A percentile compares a stretch with the other conserved stretches of the same genome.
These are phyloP conservation scores for Geococcyx californianus DNA, from an alignment of 2,113 vertebrate species.

Conservation along the genomic window DNA sequence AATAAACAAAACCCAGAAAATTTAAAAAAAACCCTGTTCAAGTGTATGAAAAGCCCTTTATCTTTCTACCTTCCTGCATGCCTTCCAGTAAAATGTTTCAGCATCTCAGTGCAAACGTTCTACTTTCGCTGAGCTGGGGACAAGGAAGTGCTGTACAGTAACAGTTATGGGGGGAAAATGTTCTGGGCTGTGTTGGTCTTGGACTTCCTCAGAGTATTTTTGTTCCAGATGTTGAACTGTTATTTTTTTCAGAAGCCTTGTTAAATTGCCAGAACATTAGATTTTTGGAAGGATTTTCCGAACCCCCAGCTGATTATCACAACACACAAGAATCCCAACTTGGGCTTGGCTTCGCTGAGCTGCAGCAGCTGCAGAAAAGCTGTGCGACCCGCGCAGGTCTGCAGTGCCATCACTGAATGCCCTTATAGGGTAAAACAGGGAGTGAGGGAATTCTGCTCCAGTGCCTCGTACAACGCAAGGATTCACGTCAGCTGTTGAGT, in stretches of 20 bases:
- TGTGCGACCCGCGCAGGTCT: constrained; percentile 63
- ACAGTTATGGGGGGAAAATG: constrained; percentile 59
- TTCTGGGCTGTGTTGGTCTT: constrained; percentile 73
- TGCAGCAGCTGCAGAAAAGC: constrained; percentile 77
- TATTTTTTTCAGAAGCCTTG: constrained; percentile 78
- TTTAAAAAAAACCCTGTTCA: not conserved
- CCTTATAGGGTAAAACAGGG: constrained; percentile 75
- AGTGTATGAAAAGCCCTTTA: constrained; percentile 58
- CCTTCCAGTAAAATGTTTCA: constrained; percentile 45
- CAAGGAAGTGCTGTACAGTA: constrained; percentile 66
- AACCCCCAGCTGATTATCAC: constrained; percentile 80
- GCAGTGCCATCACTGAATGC: constrained; percentile 2
- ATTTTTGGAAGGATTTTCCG: constrained; percentile 75
- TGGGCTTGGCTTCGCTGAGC: constrained; percentile 52
- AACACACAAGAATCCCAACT: constrained; percentile 76
- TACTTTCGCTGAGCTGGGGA: constrained; percentile 46
- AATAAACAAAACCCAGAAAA: constrained; percentile 48
- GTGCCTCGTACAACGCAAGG: not conserved
- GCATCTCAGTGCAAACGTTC: constrained; percentile 48
- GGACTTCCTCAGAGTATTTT: constrained; percentile 68
- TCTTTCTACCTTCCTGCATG: constrained; percentile 22
- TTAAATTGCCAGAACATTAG: constrained; percentile 70
- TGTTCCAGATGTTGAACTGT: constrained; percentile 80
- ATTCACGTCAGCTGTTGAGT: constrained; percentile 25
- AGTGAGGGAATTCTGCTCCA: constrained; percentile 36